Conservation (phyloP, 1,140 invertebrate genomes). For the Zaprionus kolodkinae region DNA sequence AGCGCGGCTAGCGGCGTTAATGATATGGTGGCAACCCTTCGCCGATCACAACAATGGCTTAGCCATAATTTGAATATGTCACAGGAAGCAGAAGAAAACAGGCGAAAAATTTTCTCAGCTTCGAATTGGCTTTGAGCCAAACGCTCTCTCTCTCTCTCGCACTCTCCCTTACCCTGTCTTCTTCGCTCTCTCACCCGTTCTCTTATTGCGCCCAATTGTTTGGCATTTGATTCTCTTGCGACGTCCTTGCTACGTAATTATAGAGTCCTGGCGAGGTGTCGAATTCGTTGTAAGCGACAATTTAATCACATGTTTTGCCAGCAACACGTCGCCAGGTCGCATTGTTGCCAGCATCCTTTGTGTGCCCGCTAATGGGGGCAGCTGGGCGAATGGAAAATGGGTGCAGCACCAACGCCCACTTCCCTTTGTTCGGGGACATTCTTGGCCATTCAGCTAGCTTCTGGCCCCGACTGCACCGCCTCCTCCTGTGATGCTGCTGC, state of each 20-base stretch:
- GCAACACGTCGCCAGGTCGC: slow-evolving; percentile 15
- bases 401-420: slow-evolving; percentile 59
- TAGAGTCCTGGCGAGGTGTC: slow-evolving; percentile 66
- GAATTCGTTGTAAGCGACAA: slow-evolving; percentile 71
- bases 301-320: slow-evolving; percentile 76
- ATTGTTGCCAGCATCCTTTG: slow-evolving; percentile 4
- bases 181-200: not conserved
- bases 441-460: not conserved
- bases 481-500: not conserved
- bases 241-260: slow-evolving; percentile 57
- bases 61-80: slow-evolving; percentile 75
- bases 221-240: slow-evolving; percentile 48
- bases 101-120: slow-evolving; percentile 54
- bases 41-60: slow-evolving; percentile 67
- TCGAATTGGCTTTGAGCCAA: slow-evolving; percentile 56
- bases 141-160: not conserved
- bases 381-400: slow-evolving; percentile 42
- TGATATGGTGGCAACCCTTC: slow-evolving; percentile 77
- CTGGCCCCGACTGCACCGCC: slow-evolving; percentile 2
- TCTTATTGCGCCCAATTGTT: slow-evolving; percentile 52
- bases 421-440: slow-evolving; percentile 44
- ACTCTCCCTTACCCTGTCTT: not conserved
- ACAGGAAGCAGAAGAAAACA: slow-evolving; percentile 28
- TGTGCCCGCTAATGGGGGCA: slow-evolving; percentile 49
- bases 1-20: slow-evolving; percentile 70